Evolutionary conservation across 2,113 vertebrate genomes (phyloP), one percentile per base, ranked within the genome.

Genomic region (Bothrops jararaca): DNA sequence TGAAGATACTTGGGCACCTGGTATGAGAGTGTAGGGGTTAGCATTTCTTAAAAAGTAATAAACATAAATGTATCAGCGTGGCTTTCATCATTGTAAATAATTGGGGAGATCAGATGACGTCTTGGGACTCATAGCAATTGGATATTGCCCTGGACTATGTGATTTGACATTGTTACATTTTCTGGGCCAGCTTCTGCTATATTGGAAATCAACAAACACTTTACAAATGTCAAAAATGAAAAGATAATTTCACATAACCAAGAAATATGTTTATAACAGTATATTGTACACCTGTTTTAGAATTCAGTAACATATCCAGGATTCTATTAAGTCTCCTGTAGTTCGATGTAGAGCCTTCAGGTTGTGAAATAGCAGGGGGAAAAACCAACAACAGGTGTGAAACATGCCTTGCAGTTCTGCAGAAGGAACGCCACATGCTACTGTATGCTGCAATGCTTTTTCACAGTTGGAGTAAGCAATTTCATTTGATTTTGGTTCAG

Each of bases 311-410:
- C 90, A 91, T 60, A 22, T 88, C n/a, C 0, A 69, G 85, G 92
- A 93, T 93, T 95, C 87, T 94, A 34, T 85, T 92, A 92, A 18
- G 56, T 91, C 91, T 92, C 92, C 92, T 26, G 45, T 89, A 10
- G 89, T 95, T 94, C 91, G 93, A 15, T 74, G 92, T 89, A 89
- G 39, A 94, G 34, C 80, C 50, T 48, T 91, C 29, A 2, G 52
- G 29, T 42, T 50, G 18, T 26, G 85, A 48, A 0, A 0, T 58
- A 92, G 89, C 89, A 89, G 26, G 52, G 20, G 5, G 10, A 42
- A 18, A 42, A 80, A 42, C 34, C 74, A 80, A 94, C 93, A 89
- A 87, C 93, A 95, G 92, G 92, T 94, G 92, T 90, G 80, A 92
- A 87, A 89, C 69, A 85, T 95, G 58, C 58, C 48, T 93, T 89